A percentile compares a stretch with the other conserved stretches of the same genome.
These are phyloP conservation scores for Ptyas mucosa DNA, from an alignment of 2,113 vertebrate genomes.

Conservation along the genomic window DNA sequence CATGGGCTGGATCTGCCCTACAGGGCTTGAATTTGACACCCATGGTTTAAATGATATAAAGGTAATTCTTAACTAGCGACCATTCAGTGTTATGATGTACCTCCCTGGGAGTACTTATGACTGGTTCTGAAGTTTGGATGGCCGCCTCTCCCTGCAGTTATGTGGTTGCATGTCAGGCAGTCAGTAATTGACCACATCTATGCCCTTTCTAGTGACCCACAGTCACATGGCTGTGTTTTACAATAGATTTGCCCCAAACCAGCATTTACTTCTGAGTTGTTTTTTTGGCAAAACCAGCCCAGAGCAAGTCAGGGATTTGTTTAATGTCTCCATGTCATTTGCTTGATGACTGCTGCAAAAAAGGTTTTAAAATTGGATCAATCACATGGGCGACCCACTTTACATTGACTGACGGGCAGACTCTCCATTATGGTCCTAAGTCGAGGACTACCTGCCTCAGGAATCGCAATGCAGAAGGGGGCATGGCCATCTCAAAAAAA, in stretches of 20 bases:
- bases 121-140: neutral
- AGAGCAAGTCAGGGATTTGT: neutral
- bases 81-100: neutral
- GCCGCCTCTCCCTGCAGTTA: neutral
- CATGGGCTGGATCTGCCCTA: too few relatives aligned
- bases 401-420: neutral
- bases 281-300: neutral
- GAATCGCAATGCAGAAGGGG: neutral
- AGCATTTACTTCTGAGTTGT: neutral
- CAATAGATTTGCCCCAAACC: neutral
- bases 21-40: too few relatives aligned
- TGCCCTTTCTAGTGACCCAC: neutral
- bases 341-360: neutral
- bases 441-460: neutral
- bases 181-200: neutral
- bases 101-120: neutral
- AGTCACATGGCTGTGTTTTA: neutral
- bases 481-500: neutral
- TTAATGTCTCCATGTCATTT: neutral
- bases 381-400: neutral
- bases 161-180: neutral
- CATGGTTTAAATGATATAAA: neutral
- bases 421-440: neutral
- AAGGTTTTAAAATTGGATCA: neutral
- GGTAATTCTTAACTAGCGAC: neutral